Base-by-base conservation (phyloP, 2,888 invertebrate species). In the Onthophagus sagittarius region DNA sequence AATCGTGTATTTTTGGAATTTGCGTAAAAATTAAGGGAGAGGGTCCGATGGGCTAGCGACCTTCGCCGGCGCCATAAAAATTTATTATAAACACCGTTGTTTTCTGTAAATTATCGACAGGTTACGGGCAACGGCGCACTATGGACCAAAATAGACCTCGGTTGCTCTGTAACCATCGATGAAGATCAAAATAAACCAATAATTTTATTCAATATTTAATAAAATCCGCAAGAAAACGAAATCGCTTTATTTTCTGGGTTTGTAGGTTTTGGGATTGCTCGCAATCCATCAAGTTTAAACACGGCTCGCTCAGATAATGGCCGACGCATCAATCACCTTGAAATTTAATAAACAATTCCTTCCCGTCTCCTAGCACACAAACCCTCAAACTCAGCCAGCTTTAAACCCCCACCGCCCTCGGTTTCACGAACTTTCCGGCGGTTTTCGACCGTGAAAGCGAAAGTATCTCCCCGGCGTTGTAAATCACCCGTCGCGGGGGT, bases 321-420 rank as follows among this genome's bases (percentile, higher is more conserved):
- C 32, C 69, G 69, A 69, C 63, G 63, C 72, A 72, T 72, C 72
- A 72, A 72, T 72, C 72, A 72, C 63, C 69, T 69, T 72, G 69
- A 69, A 72, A 72, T 72, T 72, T 72, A 72, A 72, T 72, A 72
- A 72, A 72, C 72, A 72, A 72, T 72, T 72, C 69, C 67, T 33
- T 14, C 62, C 69, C 32, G 63, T 15, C 23, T 63, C 23, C 70
- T 11, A 6, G 39, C 6, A 53, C 39, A 53, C 39, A 53, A 53
- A 53, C 39, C 39, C 39, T 53, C 23, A 62, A 62, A 70, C 33
- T 62, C 23, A 23, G 3, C 23, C 23, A 1, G 2, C 23, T 23
- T 23, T 23, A 23, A 23, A 23, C 23, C 23, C 23, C 23, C 23
- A 23, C 3, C 23, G 23, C 23, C 23, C 23, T 15, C 70, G 11